These are phyloP conservation scores for Stylophora pistillata DNA, from an alignment of 64 coral and sea anemone species.

Conservation along the genomic window DNA sequence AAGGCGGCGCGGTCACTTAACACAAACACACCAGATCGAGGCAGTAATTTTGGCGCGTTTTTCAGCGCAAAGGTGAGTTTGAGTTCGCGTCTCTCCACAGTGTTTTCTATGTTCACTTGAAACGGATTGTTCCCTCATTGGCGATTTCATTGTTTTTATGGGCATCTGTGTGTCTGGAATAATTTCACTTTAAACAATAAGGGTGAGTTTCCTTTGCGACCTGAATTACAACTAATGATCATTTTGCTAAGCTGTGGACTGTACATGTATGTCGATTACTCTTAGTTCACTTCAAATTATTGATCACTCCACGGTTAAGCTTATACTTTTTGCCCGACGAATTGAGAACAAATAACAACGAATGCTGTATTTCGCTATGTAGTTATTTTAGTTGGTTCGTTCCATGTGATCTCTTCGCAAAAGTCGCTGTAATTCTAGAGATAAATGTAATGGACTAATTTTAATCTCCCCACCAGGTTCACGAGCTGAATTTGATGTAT, in stretches of 20 bases:
- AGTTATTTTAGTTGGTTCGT: no score
- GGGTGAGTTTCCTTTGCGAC: neutral
- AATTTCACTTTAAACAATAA: neutral
- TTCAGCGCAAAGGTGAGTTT: neutral
- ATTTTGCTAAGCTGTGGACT: neutral
- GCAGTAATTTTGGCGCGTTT: constrained; percentile 35
- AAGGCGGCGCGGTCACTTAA: neutral
- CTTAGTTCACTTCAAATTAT: neutral
- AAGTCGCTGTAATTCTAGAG: neutral
- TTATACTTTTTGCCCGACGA: neutral
- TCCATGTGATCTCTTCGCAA: no score
- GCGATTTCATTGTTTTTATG: neutral
- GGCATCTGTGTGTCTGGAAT: neutral
- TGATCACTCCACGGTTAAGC: neutral
- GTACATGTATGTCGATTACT: neutral
- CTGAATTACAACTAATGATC: no score
- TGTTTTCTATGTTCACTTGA: neutral
- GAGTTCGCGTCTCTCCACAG: neutral
- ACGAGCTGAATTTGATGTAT: neutral
- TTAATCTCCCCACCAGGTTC: neutral
- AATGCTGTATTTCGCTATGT: neutral
- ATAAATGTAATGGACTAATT: neutral
- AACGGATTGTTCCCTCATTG: neutral
- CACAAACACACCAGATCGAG: neutral
- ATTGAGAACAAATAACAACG: neutral